A percentile compares a stretch with the other conserved stretches of the same genome.
phyloP scores from a whole-genome alignment of 1,140 invertebrate genomes.

The Drosophila pallidifrons region DNA sequence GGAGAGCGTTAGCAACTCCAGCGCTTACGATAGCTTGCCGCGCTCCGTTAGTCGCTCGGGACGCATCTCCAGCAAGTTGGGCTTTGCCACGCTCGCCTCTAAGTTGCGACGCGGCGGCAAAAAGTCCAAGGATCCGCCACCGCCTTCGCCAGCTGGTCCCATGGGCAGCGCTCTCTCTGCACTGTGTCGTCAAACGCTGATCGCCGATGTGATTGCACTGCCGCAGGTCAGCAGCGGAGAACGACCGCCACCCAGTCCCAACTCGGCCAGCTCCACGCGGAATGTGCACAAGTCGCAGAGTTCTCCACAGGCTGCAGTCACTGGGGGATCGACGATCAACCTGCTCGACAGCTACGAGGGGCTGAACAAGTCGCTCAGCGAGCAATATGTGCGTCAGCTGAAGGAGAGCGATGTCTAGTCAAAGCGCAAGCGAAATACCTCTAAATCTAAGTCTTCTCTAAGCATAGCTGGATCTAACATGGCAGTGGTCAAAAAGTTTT shows the following conservation, averaged over 20 bases:
- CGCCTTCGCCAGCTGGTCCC: neutral
- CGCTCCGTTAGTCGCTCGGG: constrained; percentile 66
- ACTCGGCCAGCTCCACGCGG: neutral
- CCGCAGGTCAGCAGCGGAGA: constrained; percentile 57
- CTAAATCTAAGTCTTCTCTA: constrained; percentile 58
- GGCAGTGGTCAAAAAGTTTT: neutral
- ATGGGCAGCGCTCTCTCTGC: constrained; percentile 66
- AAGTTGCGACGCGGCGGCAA: constrained; percentile 86
- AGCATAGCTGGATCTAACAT: constrained; percentile 20
- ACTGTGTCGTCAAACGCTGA: constrained; percentile 73
- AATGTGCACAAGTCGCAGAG: constrained; percentile 78
- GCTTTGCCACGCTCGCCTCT: constrained; percentile 88
- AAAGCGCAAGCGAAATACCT: constrained; percentile 22
- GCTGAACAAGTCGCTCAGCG: constrained; percentile 77
- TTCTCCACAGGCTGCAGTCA: constrained; percentile 63
- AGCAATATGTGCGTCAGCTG: constrained; percentile 77
- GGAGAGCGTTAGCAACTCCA: constrained; percentile 71
- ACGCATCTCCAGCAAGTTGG: constrained; percentile 85
- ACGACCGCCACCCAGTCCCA: constrained; percentile 62
- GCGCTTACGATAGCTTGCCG: constrained; percentile 75
- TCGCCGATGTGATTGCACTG: constrained; percentile 68
- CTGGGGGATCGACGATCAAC: neutral
- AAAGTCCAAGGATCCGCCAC: constrained; percentile 61
- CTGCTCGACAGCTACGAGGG: constrained; percentile 38
- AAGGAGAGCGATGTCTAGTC: constrained; percentile 82